Evolutionary conservation across 2,888 invertebrate species (phyloP), one percentile per base, ranked within the genome.

Genomic region (Habrosyne pyritoides): DNA sequence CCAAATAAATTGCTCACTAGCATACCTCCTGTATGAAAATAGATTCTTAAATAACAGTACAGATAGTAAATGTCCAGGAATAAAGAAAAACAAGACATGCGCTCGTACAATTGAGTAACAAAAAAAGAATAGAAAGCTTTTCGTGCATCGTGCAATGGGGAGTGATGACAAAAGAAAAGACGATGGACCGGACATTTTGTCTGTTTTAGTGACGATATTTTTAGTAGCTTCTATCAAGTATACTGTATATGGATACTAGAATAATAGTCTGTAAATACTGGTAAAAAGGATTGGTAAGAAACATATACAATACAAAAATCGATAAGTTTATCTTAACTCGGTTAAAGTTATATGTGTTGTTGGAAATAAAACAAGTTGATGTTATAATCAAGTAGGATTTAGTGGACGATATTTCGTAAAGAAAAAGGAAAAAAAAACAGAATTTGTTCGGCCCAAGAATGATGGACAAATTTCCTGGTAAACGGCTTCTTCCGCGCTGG

Each of bases 391-490:
- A 75, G 69, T 67, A 50, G 59, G 54, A 59, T 55, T 64, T 67
- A 47, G 61, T 69, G 63, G 67, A 65, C 71, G 62, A 60, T 67
- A 67, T 70, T 69, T 67, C 62, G 57, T 71, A 66, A 68, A 73
- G 68, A 72, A 74, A 78, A 86, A 83, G 79, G 74, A 82, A 83
- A 85, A 81, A 84, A 84, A 85, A n/a, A n/a, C 83, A 85, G 88
- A 89, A 86, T 86, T 82, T 78, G 78, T 80, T 80, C 77, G 77
- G 85, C 83, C 82, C 84, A 83, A 86, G 89, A 91, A 81, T 91
- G 89, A 91, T 90, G 88, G 88, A 88, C 87, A 86, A 89, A 91
- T 92, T 90, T 90, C 86, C 88, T 86, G 85, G 90, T 86, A 91
- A 91, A 87, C 87, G 87, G 86, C 83, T 86, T 76, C 84, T 82